phyloP scores from a whole-genome alignment of 1,140 invertebrate genomes.

The Acromyrmex charruanus region DNA sequence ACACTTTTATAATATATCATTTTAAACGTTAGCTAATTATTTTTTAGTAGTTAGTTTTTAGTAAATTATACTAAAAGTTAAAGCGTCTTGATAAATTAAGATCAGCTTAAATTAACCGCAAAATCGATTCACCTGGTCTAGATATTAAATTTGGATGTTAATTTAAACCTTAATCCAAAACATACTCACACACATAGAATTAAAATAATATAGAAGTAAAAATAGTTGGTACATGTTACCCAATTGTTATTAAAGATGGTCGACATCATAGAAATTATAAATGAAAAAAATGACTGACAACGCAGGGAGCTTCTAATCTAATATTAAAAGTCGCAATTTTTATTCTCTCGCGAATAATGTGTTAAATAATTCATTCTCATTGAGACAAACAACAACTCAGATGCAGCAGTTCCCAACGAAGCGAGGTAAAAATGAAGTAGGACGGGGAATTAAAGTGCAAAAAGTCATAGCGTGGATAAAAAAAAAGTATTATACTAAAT shows the following conservation, averaged over 20 bases:
- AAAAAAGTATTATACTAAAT: slow-evolving; percentile 35
- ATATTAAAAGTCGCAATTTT: slow-evolving; percentile 44
- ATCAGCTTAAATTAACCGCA: not conserved
- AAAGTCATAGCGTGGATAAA: not conserved
- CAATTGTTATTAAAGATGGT: not conserved
- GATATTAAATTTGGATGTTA: not conserved
- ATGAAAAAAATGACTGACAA: slow-evolving; percentile 18
- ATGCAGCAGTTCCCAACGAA: slow-evolving; percentile 7
- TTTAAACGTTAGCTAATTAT: not conserved
- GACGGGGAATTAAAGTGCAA: slow-evolving; percentile 52
- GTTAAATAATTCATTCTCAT: slow-evolving; percentile 43
- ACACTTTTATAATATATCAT: not conserved
- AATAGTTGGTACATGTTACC: too few species aligned
- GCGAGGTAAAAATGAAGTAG: slow-evolving; percentile 55
- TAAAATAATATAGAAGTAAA: too few species aligned
- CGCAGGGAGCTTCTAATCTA: not conserved
- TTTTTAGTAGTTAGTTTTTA: not conserved
- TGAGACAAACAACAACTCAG: slow-evolving; percentile 32
- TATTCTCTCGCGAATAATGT: not conserved
- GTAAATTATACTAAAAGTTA: not conserved
- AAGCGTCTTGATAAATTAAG: not conserved
- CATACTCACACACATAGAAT: not conserved
- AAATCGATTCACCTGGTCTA: not conserved
- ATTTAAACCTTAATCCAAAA: not conserved
- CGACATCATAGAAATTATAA: not conserved